Conservation (phyloP, 2,113 vertebrate species). For the Dromaius novaehollandiae region DNA sequence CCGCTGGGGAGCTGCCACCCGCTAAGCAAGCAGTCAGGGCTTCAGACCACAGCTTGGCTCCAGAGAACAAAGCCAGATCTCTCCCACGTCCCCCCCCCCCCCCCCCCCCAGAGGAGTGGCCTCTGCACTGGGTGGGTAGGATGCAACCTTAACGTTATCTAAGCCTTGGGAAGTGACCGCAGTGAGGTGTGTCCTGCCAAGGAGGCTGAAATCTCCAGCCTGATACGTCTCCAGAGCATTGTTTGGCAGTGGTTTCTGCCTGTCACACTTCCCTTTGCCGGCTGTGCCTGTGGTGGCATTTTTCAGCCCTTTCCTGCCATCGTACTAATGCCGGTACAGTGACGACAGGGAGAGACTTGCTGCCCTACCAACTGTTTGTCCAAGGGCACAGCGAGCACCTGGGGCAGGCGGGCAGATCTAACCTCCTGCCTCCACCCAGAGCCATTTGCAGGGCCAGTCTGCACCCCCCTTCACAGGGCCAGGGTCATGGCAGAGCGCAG, state of each 20-base stretch:
- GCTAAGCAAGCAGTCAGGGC: background rate
- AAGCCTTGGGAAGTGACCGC: background rate
- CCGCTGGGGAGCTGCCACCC: background rate
- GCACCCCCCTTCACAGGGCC: background rate
- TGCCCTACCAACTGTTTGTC: background rate
- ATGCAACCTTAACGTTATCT: background rate
- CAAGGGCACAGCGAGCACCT: background rate
- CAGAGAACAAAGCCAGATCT: background rate
- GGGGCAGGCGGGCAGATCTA: background rate
- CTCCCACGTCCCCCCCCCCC: background rate
- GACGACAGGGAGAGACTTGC: background rate
- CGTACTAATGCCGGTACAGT: background rate
- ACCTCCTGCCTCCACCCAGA: conserved; percentile 13
- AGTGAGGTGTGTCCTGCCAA: conserved; percentile 39
- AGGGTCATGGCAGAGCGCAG: background rate
- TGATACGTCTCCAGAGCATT: conserved; percentile 29
- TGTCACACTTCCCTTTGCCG: background rate
- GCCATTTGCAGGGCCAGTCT: fast-evolving
- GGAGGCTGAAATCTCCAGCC: conserved; percentile 4
- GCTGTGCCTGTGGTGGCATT: conserved; percentile 32
- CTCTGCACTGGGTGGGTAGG: background rate
- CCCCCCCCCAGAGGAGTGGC: background rate
- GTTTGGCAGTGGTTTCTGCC: conserved; percentile 26
- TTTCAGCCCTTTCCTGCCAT: conserved; percentile 62
- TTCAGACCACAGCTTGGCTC: background rate